phyloP scores from a whole-genome alignment of 1,140 invertebrate species.

The Drosophila navojoa region DNA sequence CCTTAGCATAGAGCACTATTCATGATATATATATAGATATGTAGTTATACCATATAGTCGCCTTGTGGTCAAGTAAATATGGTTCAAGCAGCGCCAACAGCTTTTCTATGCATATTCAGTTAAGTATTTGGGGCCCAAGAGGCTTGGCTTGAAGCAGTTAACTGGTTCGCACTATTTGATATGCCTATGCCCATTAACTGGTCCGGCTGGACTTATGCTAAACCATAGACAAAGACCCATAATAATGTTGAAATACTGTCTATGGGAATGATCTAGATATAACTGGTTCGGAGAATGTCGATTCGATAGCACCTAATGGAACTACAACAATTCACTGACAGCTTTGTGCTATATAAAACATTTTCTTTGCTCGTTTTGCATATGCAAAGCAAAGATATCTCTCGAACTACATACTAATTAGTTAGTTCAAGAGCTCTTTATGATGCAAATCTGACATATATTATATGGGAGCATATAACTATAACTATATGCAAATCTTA shows the following conservation, averaged over 20 bases:
- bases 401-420: not conserved
- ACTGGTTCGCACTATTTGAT: constrained; percentile 61
- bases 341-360: constrained; percentile 1
- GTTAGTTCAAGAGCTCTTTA: not conserved
- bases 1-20: constrained; percentile 10
- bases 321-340: constrained; percentile 10
- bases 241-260: constrained; percentile 9
- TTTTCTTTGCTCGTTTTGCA: constrained; percentile 4
- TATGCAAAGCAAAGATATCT: constrained; percentile 18
- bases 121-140: constrained; percentile 35
- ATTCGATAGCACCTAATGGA: constrained; percentile 11
- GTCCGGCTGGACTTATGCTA: constrained; percentile 33
- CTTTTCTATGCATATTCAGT: constrained; percentile 49
- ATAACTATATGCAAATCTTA: too few relatives aligned
- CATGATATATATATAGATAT: constrained; percentile 1
- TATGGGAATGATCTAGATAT: constrained; percentile 58
- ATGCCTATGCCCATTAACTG: constrained; percentile 72
- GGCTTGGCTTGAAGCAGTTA: constrained; percentile 51
- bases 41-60: not conserved
- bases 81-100: constrained; percentile 43
- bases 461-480: too few relatives aligned
- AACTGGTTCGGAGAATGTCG: constrained; percentile 45
- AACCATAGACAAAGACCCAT: constrained; percentile 41
- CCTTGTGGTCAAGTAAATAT: constrained; percentile 33
- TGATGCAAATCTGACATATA: too few relatives aligned